Base-by-base conservation (phyloP, 2,113 vertebrate species). In the Phalacrocorax carbo region DNA sequence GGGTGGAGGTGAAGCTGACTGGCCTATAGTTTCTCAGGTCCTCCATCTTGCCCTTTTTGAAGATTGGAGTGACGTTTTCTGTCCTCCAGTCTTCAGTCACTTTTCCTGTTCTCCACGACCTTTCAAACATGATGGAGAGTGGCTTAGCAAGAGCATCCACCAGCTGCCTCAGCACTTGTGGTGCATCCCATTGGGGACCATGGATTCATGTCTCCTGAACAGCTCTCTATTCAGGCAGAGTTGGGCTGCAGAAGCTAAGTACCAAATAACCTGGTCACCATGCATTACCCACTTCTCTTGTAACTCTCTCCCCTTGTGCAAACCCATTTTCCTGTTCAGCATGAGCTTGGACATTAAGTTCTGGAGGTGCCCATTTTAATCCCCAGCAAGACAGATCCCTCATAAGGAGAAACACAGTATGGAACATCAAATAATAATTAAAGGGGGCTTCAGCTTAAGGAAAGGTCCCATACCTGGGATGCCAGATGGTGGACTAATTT, bases 391-490 rank as follows among this genome's bases (percentile, higher is more conserved):
- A 81, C 36, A 79, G 15, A 58, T 19, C 51, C 42, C 61, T 90
- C 30, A 32, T 57, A 34, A 66, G 57, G 29, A 64, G 58, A 60
- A 92, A 81, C 18, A 66, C 61, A 58, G 32, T 17, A 88, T 58
- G 49, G n/a, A 69, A 91, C 82, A 40, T 44, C 48, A 87, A 46
- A 61, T 60, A 69, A 64, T 91, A 82, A 32, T 54, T 57, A 77
- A 64, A 66, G 58, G 36, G 58, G 55, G 36, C 81, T 70, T 54
- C 58, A n/a, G 61, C 66, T 93, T 66, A 70, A 92, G 58, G 58
- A 32, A 69, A 93, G 14, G 60, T 88, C 55, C 78, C n/a, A 36
- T 98, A 98, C 98, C 98, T 97, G 98, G 98, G 57, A 96, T 89
- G 83, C 97, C 98, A 96, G 94, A 98, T 78, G 98, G 30, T 51